phyloP scores from a whole-genome alignment of 2,113 vertebrate genomes.

The Gadus macrocephalus region DNA sequence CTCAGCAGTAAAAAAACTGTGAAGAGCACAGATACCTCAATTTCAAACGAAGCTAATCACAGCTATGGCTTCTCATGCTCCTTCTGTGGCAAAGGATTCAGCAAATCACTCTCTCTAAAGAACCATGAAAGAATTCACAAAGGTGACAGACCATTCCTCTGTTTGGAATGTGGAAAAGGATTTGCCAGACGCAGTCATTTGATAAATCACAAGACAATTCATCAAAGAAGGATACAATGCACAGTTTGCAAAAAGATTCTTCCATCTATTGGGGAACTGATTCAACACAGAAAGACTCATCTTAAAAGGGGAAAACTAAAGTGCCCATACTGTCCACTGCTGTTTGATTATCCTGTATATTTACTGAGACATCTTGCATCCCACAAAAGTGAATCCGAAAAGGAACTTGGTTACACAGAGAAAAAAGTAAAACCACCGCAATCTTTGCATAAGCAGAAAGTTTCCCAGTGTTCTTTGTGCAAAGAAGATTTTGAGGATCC shows the following conservation, averaged over 20 bases:
- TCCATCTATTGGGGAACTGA: constrained; percentile 61
- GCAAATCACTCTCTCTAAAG: constrained; percentile 26
- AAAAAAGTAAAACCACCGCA: constrained; percentile 13
- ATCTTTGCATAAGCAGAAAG: constrained; percentile 27
- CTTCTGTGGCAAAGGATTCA: constrained; percentile 64
- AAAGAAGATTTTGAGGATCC: constrained; percentile 53
- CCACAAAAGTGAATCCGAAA: constrained; percentile 45
- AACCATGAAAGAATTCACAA: constrained; percentile 60
- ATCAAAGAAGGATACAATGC: constrained; percentile 69
- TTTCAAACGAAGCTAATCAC: not conserved
- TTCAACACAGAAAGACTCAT: constrained; percentile 67
- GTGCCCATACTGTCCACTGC: constrained; percentile 66
- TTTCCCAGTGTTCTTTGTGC: constrained; percentile 61
- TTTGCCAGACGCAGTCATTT: constrained; percentile 61
- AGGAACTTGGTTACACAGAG: constrained; percentile 4
- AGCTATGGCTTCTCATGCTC: constrained; percentile 39
- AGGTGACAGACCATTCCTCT: constrained; percentile 67
- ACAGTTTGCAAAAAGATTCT: constrained; percentile 70
- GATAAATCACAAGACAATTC: constrained; percentile 61
- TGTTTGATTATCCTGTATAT: constrained; percentile 62
- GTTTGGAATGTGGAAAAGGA: constrained; percentile 66
- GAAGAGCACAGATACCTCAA: constrained; percentile 3
- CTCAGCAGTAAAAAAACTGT: constrained; percentile 5
- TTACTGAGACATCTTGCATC: constrained; percentile 59
- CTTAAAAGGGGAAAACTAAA: constrained; percentile 60